phyloP scores from a whole-genome alignment of 2,113 vertebrate species.

The Eubucco bourcierii region DNA sequence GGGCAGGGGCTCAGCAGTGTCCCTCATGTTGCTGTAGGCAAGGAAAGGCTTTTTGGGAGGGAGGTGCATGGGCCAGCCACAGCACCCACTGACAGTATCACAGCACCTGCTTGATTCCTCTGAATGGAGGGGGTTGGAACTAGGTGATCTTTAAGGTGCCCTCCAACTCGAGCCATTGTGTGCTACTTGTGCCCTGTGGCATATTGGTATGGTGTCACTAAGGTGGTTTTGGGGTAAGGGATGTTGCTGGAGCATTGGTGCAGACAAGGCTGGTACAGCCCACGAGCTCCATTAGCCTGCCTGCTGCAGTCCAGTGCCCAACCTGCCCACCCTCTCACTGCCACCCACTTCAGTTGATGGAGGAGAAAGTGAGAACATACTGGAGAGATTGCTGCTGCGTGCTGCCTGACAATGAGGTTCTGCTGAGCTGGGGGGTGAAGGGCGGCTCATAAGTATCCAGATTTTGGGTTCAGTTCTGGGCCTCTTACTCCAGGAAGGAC shows the following conservation, averaged over 20 bases:
- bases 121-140: not conserved
- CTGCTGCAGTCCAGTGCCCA: not conserved
- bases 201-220: not conserved
- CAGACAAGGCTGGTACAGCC: not conserved
- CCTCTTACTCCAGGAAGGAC: too few species aligned
- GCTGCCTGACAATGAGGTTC: not conserved
- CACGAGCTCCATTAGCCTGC: not conserved
- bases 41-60: not conserved
- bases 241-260: not conserved
- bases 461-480: too few species aligned
- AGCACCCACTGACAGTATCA: too few species aligned
- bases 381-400: not conserved
- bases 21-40: not conserved
- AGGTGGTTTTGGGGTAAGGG: not conserved
- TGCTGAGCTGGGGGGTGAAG: not conserved
- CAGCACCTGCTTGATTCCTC: not conserved
- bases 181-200: fast-evolving
- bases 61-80: not conserved
- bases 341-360: not conserved
- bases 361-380: not conserved
- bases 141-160: too few species aligned
- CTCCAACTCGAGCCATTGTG: too few species aligned
- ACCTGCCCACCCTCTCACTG: not conserved
- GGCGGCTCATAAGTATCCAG: not conserved
- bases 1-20: not conserved